Evolutionary conservation across 2,113 vertebrate genomes (phyloP).

Genomic region (Pipra filicauda): DNA sequence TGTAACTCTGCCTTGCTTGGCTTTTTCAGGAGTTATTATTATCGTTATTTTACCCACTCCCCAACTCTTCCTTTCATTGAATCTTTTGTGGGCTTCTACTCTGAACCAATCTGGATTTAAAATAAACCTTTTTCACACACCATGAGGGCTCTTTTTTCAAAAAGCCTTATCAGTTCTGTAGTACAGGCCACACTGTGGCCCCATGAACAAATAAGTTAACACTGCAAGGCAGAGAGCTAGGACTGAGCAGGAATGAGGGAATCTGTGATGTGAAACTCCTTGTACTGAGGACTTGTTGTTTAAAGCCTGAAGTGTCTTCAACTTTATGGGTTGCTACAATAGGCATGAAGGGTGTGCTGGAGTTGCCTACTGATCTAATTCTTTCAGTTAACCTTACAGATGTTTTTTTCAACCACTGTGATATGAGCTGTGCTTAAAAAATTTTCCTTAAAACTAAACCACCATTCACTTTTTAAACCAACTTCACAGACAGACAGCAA

Average conservation of each 20-base stretch:
- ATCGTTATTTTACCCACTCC: neutral
- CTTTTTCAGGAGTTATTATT: neutral
- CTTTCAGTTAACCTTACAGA: neutral
- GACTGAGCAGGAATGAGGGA: neutral
- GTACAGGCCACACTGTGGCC: neutral
- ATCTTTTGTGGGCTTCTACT: neutral
- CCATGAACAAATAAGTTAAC: neutral
- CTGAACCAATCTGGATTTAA: neutral
- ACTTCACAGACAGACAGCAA: neutral
- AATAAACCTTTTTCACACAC: neutral
- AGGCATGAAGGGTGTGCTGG: neutral
- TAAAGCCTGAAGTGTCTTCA: neutral
- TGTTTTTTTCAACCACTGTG: neutral
- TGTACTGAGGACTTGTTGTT: neutral
- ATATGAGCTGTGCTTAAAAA: neutral
- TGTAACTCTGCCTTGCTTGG: neutral
- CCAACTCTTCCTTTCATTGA: neutral
- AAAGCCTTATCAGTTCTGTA: neutral
- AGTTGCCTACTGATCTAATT: neutral
- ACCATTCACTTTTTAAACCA: neutral
- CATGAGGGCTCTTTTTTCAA: neutral
- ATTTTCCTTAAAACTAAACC: neutral
- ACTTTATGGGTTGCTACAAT: neutral
- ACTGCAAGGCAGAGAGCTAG: neutral
- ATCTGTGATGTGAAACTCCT: neutral